Percentiles rank a stretch among this genome's conserved stretches.
Evolutionary conservation across 53 echinoderm and acorn worm genomes (phyloP).

Genomic region (Paracentrotus lividus): DNA sequence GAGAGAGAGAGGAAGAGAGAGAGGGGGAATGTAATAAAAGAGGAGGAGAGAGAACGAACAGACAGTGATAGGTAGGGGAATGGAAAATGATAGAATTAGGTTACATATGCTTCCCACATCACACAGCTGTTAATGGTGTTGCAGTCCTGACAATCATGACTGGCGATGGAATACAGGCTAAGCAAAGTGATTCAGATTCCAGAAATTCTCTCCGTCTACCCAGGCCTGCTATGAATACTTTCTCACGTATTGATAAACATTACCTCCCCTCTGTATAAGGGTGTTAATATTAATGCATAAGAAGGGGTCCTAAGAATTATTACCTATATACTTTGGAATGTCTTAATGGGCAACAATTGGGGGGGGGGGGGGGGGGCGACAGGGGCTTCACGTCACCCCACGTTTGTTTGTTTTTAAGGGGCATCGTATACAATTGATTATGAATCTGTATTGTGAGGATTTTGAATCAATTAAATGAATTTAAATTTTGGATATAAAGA

Average conservation of each 20-base stretch:
- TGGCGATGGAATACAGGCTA: constrained; percentile 12
- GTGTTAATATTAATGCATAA: not conserved
- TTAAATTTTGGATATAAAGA: no score
- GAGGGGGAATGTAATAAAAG: not conserved
- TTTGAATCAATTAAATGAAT: no score
- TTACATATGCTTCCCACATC: not conserved
- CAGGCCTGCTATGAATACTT: not conserved
- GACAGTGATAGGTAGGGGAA: not conserved
- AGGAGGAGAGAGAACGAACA: not conserved
- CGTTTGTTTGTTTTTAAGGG: no score
- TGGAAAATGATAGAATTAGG: not conserved
- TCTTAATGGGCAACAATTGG: no score
- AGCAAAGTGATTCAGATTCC: not conserved
- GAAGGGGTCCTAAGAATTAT: no score
- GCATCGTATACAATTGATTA: no score
- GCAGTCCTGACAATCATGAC: not conserved
- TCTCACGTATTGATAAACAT: not conserved
- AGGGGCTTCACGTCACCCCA: no score
- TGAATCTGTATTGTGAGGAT: no score
- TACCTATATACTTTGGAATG: no score
- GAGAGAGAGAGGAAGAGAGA: not conserved
- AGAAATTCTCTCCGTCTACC: constrained; percentile 8
- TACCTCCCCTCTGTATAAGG: not conserved
- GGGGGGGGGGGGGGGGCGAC: no score
- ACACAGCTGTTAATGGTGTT: not conserved